Evolutionary conservation across 2,113 vertebrate genomes (phyloP).

Genomic region (Micromys minutus): DNA sequence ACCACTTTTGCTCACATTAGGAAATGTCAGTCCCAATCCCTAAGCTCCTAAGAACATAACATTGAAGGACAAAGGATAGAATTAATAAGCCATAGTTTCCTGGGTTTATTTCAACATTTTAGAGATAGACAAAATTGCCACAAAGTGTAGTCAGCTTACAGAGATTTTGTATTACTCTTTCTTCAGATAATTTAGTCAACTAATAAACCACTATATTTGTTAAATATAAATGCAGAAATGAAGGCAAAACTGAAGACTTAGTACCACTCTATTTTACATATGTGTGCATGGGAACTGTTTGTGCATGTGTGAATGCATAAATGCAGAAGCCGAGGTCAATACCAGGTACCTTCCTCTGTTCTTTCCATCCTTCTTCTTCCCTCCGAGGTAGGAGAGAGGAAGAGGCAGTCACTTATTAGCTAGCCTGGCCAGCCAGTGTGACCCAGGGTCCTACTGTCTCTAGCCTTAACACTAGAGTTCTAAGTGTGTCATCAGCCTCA

Average conservation of each 20-base stretch:
- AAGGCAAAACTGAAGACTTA: conserved; percentile 35
- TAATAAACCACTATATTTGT: conserved; percentile 32
- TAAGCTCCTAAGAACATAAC: conserved; percentile 26
- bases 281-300: no score
- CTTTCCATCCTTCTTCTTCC: not conserved
- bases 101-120: conserved; percentile 29
- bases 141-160: not conserved
- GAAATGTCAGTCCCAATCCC: not conserved
- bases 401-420: not conserved
- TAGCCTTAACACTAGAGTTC: not conserved
- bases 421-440: not conserved
- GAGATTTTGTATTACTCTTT: conserved; percentile 26
- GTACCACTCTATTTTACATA: not conserved
- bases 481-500: not conserved
- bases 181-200: conserved; percentile 45
- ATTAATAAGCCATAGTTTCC: not conserved
- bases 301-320: not conserved
- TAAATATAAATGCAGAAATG: conserved; percentile 20
- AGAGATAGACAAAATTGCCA: conserved; percentile 26
- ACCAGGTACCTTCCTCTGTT: not conserved
- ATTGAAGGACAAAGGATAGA: not conserved
- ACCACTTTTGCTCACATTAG: conserved; percentile 41
- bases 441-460: not conserved
- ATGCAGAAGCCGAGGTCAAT: not conserved
- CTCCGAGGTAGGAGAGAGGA: not conserved